These are phyloP conservation scores for Drosophila eohydei DNA, from an alignment of 2,888 invertebrate genomes.

Conservation along the genomic window DNA sequence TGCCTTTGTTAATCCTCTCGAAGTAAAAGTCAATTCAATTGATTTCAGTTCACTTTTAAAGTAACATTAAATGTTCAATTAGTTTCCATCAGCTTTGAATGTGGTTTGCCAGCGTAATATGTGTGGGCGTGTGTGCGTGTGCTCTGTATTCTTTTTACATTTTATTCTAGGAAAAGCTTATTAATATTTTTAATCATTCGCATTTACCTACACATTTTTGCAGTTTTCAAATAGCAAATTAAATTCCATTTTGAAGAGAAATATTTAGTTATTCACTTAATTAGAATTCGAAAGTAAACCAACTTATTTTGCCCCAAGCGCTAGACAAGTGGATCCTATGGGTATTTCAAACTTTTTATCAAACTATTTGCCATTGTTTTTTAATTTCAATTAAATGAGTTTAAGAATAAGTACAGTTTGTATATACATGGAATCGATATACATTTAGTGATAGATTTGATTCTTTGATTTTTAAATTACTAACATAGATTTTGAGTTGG, in stretches of 20 bases:
- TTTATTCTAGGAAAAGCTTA: conserved; percentile 7
- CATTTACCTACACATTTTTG: neutral
- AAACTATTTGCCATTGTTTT: neutral
- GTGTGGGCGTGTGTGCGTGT: neutral
- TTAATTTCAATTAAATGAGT: neutral
- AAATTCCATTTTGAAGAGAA: neutral
- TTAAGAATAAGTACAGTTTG: neutral
- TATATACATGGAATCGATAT: neutral
- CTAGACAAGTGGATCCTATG: neutral
- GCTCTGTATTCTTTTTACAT: neutral
- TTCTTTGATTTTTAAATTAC: too few relatives aligned
- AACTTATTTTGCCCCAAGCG: neutral
- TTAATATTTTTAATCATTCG: neutral
- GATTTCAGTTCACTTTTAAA: neutral
- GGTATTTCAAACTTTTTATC: too few relatives aligned
- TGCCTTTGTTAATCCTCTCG: neutral
- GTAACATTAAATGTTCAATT: neutral
- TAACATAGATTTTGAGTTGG: too few relatives aligned
- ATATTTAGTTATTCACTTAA: conserved; percentile 6
- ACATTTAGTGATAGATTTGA: neutral
- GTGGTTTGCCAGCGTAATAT: neutral
- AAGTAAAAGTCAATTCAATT: neutral
- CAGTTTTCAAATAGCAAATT: conserved; percentile 4
- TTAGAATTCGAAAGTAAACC: conserved; percentile 14
- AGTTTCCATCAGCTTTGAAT: neutral